Evolutionary conservation across 1,140 invertebrate genomes (phyloP).

Genomic region (Parasteatoda tepidariorum): DNA sequence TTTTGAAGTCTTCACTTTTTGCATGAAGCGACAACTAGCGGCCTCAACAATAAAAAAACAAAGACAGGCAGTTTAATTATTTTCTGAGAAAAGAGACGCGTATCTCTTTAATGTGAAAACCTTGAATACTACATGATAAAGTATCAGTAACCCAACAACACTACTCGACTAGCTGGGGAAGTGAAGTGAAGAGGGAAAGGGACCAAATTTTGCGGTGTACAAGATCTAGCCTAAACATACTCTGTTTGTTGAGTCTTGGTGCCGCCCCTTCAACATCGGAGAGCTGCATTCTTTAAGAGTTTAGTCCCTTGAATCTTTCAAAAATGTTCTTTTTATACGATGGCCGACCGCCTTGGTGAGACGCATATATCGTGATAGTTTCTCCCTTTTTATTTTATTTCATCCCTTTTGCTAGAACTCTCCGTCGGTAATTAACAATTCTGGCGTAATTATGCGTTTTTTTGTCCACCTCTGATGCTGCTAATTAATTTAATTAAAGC

Average conservation of each 20-base stretch:
- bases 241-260: constrained; percentile 40
- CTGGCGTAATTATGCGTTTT: constrained; percentile 59
- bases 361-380: constrained; percentile 15
- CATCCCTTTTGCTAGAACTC: constrained; percentile 25
- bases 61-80: constrained; percentile 41
- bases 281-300: constrained; percentile 44
- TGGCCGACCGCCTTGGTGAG: background rate
- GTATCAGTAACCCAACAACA: constrained; percentile 33
- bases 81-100: background rate
- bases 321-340: constrained; percentile 45
- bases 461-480: constrained; percentile 58
- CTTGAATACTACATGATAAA: constrained; percentile 50
- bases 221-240: constrained; percentile 44
- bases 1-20: constrained; percentile 58
- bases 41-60: background rate
- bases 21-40: constrained; percentile 29
- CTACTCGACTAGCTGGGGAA: background rate
- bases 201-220: constrained; percentile 37
- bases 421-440: constrained; percentile 59
- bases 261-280: constrained; percentile 47
- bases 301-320: constrained; percentile 46
- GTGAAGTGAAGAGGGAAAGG: background rate
- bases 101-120: background rate
- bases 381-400: constrained; percentile 41
- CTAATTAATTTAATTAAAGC: constrained; percentile 61